A percentile compares a stretch with the other conserved stretches of the same genome.
phyloP scores from a whole-genome alignment of 2,797 vertebrate species.

The Enoplosus armatus region DNA sequence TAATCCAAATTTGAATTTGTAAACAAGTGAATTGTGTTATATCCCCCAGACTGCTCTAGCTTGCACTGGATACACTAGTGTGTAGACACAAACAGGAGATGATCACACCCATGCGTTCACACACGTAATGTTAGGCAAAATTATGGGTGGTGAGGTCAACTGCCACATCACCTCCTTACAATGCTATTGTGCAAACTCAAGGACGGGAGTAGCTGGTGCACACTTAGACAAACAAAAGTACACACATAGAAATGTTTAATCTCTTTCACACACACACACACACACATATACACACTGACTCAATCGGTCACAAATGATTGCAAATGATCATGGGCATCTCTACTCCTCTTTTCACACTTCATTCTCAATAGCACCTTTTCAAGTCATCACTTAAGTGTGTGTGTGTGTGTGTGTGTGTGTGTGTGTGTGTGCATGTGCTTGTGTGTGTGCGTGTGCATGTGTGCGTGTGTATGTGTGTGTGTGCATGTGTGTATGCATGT shows the following conservation, averaged over 20 bases:
- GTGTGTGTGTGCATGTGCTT: conserved; percentile 22
- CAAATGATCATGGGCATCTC: conserved; percentile 44
- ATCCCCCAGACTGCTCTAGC: background rate
- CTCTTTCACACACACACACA: background rate
- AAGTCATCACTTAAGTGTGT: conserved; percentile 46
- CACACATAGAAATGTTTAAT: conserved; percentile 2
- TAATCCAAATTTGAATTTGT: background rate
- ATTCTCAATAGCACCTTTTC: conserved; percentile 62
- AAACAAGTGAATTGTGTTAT: background rate
- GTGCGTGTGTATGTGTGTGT: conserved; percentile 20
- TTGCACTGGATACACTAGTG: background rate
- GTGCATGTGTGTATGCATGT: background rate
- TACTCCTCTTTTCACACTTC: conserved; percentile 59
- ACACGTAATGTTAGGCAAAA: conserved; percentile 9
- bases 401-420: conserved; percentile 12
- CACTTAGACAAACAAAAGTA: conserved; percentile 12
- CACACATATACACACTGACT: conserved; percentile 1
- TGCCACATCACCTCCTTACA: conserved; percentile 43
- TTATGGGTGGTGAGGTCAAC: conserved; percentile 34
- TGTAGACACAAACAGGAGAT: conserved; percentile 10
- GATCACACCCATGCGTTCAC: background rate
- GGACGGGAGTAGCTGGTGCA: conserved; percentile 30
- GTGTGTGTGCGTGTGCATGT: conserved; percentile 42
- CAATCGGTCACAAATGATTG: conserved; percentile 35
- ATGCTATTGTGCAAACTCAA: conserved; percentile 39